These are phyloP conservation scores for Mus spicilegus DNA, from an alignment of 2,113 vertebrate species.

Conservation along the genomic window DNA sequence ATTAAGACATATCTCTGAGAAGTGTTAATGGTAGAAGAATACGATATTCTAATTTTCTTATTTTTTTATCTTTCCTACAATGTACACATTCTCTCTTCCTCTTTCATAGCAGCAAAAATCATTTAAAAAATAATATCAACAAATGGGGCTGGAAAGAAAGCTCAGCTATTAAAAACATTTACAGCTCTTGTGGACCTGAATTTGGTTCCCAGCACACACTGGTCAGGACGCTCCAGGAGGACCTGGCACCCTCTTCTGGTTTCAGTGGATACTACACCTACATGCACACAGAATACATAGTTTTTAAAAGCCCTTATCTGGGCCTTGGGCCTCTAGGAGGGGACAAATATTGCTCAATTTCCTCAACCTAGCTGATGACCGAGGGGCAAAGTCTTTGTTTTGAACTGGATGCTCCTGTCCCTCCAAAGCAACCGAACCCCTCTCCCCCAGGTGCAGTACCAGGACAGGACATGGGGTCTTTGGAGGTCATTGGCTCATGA, in stretches of 20 bases:
- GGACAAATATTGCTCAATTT: neutral
- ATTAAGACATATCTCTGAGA: neutral
- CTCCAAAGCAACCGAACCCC: no score
- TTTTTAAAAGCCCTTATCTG: no score
- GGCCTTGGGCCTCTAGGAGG: neutral
- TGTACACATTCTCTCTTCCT: neutral
- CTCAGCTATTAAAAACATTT: neutral
- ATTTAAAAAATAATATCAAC: neutral
- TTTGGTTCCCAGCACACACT: neutral
- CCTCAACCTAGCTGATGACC: neutral
- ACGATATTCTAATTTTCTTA: neutral
- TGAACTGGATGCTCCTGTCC: neutral
- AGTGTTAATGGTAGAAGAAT: neutral
- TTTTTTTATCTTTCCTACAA: slow-evolving; percentile 7
- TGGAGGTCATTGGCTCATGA: neutral
- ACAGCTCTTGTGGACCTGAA: neutral
- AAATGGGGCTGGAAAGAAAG: neutral
- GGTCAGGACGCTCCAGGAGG: neutral
- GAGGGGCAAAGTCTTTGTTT: neutral
- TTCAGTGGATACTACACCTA: neutral
- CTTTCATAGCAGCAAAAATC: neutral
- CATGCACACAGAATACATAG: neutral
- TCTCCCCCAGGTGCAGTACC: no score
- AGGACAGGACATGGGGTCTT: neutral
- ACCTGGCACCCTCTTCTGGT: neutral